Percentiles rank a stretch among this genome's conserved stretches.
Evolutionary conservation across 2,888 invertebrate species (phyloP).

Genomic region (Brassicogethes aeneus): DNA sequence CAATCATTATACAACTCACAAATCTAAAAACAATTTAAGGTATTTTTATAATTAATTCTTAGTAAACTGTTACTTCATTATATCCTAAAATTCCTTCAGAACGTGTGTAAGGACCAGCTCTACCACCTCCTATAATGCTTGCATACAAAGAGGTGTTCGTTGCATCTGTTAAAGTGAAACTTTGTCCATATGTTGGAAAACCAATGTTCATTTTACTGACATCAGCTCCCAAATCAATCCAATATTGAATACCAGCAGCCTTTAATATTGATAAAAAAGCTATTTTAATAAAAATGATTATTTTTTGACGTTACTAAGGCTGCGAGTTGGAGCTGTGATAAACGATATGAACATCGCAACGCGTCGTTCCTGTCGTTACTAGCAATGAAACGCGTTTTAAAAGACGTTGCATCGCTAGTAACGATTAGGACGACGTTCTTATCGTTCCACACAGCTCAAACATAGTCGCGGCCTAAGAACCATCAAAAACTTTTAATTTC

Average conservation of each 20-base stretch:
- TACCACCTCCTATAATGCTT: constrained; percentile 48
- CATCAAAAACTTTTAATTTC: too few species aligned
- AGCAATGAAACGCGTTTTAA: neutral
- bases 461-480: too few species aligned
- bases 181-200: constrained; percentile 60
- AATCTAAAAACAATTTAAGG: constrained; percentile 21
- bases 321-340: too few species aligned
- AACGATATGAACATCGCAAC: too few species aligned
- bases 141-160: constrained; percentile 46
- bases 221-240: constrained; percentile 48
- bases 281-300: neutral
- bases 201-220: constrained; percentile 60
- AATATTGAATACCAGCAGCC: constrained; percentile 44
- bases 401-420: too few species aligned
- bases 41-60: neutral
- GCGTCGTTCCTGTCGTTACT: too few species aligned
- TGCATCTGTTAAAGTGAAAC: constrained; percentile 49
- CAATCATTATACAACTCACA: constrained; percentile 25
- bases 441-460: too few species aligned
- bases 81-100: constrained; percentile 62
- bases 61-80: constrained; percentile 60
- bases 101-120: constrained; percentile 54
- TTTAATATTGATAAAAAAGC: constrained; percentile 18
- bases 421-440: too few species aligned
- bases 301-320: too few species aligned